Evolutionary conservation across 2,797 vertebrate genomes (phyloP).

Genomic region (Poeciliopsis paucimaculata): DNA sequence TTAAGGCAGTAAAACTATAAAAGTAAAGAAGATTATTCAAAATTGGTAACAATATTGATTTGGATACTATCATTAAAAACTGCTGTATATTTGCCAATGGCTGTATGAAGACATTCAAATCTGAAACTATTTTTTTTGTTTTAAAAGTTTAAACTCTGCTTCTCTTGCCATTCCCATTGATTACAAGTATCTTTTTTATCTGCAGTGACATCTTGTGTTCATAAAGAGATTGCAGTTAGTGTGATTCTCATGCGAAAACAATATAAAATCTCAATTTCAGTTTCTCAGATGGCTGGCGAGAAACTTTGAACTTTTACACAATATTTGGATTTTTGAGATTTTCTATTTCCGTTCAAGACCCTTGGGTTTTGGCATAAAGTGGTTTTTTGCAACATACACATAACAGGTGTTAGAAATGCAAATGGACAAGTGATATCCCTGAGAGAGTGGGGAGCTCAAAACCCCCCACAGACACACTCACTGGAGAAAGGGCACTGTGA

Average conservation of each 20-base stretch:
- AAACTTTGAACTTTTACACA: background rate
- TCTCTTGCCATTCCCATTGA: background rate
- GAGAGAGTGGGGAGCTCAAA: slow-evolving; percentile 34
- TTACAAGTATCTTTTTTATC: background rate
- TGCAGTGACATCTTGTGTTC: background rate
- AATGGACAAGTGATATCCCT: slow-evolving; percentile 59
- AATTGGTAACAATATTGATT: background rate
- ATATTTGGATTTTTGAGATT: no score
- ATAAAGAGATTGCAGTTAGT: background rate
- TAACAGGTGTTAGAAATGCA: slow-evolving; percentile 17
- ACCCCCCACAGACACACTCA: slow-evolving; percentile 19
- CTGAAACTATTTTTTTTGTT: background rate
- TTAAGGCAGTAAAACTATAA: background rate
- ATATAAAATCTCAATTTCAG: background rate
- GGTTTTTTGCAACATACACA: slow-evolving; percentile 20
- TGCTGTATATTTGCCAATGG: background rate
- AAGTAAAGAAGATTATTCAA: background rate
- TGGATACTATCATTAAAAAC: background rate
- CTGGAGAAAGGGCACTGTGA: slow-evolving; percentile 21
- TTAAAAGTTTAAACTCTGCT: background rate
- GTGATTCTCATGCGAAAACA: background rate
- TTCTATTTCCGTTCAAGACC: background rate
- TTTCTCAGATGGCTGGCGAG: no score
- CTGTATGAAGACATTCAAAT: background rate
- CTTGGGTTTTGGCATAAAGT: background rate